Base-by-base conservation (phyloP, 2,888 invertebrate genomes). In the Calliscelio sp. region DNA sequence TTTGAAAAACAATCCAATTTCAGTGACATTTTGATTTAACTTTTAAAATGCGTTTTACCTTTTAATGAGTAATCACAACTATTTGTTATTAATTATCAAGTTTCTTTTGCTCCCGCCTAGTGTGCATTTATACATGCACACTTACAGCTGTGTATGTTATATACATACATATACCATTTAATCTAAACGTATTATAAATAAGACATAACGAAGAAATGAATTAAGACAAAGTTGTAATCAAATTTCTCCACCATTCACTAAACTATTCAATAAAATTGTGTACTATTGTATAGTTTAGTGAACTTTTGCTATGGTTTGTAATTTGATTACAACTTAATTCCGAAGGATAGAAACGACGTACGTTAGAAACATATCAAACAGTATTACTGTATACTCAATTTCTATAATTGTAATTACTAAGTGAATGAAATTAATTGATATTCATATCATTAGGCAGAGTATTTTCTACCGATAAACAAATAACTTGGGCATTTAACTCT, bases 341-440 rank as follows among this genome's bases (percentile, higher is more conserved):
- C 78, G 79, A 82, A 59, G 82, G 81, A 88, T 88, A 89, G 88
- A 88, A 89, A 81, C 57, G 68, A 87, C 90, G 88, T 91, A 91
- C 89, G 87, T 91, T 91, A 92, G 90, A 90, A 87, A 92, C 92
- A 92, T 92, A 92, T 92, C 92, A 92, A 92, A 89, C 92, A 92
- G 92, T 92, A 92, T 92, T 92, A 92, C 89, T 90, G 91, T 91
- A 89, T 88, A 90, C 90, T 91, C 92, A 86, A 89, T 90, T 91
- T 88, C 87, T 89, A 89, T 86, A 85, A 84, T 85, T 81, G 74
- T 86, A 88, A 89, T 84, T 63, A 80, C 75, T 89, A 89, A 88
- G 87, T 81, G 78, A 86, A 84, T 78, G 61, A 81, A 68, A 85
- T 74, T 74, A 81, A 61, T 68, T 74, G 55, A 65, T 70, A 90